Conservation (phyloP, 2,797 vertebrate genomes). For the Lateolabrax maculatus region DNA sequence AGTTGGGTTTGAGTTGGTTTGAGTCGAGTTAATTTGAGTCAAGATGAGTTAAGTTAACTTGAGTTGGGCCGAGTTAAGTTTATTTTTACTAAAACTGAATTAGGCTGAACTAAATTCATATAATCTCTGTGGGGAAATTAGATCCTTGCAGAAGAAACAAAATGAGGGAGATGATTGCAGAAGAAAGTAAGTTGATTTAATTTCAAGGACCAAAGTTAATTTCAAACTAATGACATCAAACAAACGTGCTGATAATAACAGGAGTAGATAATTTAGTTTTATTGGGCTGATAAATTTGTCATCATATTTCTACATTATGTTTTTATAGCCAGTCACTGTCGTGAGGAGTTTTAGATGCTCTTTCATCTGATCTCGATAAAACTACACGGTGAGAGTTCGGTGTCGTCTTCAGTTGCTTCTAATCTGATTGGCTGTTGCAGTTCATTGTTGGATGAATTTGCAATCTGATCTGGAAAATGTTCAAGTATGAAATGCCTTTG, state of each 20-base stretch:
- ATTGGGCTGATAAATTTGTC: not conserved
- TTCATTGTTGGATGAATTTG: not conserved
- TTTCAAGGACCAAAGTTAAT: not conserved
- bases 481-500: not conserved
- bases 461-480: conserved; percentile 7
- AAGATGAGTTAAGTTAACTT: not conserved
- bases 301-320: too few species aligned
- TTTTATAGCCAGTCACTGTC: too few species aligned
- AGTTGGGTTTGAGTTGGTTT: too few species aligned
- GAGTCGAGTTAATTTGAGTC: too few species aligned
- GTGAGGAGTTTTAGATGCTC: not conserved
- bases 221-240: not conserved
- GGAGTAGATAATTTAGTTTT: not conserved
- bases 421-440: not conserved
- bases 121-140: too few species aligned
- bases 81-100: not conserved
- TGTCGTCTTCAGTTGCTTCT: not conserved
- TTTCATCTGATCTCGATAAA: not conserved
- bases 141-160: not conserved
- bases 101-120: not conserved
- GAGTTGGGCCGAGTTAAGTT: not conserved
- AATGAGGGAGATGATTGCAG: not conserved
- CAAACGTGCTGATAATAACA: not conserved
- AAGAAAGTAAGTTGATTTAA: not conserved
- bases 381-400: not conserved